Evolutionary conservation across 1,140 invertebrate genomes (phyloP).

Genomic region (Cepaea nemoralis): DNA sequence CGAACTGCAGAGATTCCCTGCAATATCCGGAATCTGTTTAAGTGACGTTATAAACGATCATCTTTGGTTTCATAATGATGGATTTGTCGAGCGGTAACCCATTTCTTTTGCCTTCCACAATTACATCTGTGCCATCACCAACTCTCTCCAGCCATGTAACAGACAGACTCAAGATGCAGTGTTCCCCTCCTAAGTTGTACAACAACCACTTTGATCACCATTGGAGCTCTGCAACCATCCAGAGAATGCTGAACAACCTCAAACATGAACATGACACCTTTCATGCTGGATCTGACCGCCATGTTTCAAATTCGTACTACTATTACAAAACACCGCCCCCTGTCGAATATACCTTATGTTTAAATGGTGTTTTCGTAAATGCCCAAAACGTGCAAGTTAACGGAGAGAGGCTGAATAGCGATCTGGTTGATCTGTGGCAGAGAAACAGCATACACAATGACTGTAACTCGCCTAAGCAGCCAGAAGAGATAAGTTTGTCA

Average conservation of each 20-base stretch:
- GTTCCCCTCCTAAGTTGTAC: not conserved
- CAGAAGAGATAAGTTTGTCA: not conserved
- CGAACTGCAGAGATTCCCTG: no score
- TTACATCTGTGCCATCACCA: not conserved
- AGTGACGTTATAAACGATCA: no score
- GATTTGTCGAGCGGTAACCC: not conserved
- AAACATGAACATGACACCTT: not conserved
- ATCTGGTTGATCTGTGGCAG: not conserved
- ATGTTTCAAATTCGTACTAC: not conserved
- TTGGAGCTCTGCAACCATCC: not conserved
- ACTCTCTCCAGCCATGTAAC: not conserved
- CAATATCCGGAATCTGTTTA: no score
- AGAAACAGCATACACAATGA: not conserved
- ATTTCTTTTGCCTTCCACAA: not conserved
- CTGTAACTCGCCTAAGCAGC: not conserved
- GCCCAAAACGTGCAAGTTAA: not conserved
- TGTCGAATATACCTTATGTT: not conserved
- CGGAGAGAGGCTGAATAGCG: not conserved
- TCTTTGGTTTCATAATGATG: not conserved
- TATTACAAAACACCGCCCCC: not conserved
- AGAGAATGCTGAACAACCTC: not conserved
- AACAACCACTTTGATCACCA: no score
- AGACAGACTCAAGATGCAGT: not conserved
- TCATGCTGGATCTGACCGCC: not conserved
- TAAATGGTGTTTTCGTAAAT: not conserved